Conservation (phyloP, 2,888 invertebrate genomes). For the Mantis religiosa region DNA sequence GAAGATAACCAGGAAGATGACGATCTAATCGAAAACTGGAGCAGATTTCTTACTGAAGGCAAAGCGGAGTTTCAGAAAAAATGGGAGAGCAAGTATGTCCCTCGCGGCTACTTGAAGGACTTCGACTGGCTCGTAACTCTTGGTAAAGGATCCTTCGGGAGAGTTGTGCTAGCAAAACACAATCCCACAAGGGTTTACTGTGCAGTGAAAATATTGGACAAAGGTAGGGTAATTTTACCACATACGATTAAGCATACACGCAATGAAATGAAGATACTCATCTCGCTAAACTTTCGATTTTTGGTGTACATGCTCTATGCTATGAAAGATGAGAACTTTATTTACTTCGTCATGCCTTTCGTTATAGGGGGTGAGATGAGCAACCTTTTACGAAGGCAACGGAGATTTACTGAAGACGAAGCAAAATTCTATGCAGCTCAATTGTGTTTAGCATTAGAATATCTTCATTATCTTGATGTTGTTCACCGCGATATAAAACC, state of each 20-base stretch:
- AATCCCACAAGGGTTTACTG: conserved; percentile 4
- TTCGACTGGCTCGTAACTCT: conserved; percentile 17
- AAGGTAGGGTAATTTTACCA: conserved; percentile 18
- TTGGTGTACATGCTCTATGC: conserved; percentile 18
- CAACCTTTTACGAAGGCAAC: conserved; percentile 11
- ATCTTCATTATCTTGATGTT: conserved; percentile 27
- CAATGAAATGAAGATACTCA: conserved; percentile 25
- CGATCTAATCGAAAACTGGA: too few species aligned
- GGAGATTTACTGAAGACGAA: conserved; percentile 24
- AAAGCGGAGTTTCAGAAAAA: not conserved
- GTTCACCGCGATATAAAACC: conserved; percentile 30
- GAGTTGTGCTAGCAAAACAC: conserved; percentile 22
- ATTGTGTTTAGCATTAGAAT: conserved; percentile 27
- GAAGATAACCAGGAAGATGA: too few species aligned
- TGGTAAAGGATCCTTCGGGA: conserved; percentile 28
- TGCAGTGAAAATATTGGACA: conserved; percentile 26
- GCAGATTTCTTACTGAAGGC: not conserved
- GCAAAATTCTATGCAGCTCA: conserved; percentile 29
- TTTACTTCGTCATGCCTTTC: conserved; percentile 27
- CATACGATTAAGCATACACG: conserved; percentile 27
- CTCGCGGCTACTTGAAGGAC: not conserved
- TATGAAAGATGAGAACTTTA: conserved; percentile 25
- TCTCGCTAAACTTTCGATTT: conserved; percentile 9
- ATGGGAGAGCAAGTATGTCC: not conserved
- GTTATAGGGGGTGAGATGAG: conserved; percentile 29